Percentiles rank a stretch among this genome's conserved stretches.
phyloP scores from a whole-genome alignment of 2,888 invertebrate genomes.

The Parnassius orleans region DNA sequence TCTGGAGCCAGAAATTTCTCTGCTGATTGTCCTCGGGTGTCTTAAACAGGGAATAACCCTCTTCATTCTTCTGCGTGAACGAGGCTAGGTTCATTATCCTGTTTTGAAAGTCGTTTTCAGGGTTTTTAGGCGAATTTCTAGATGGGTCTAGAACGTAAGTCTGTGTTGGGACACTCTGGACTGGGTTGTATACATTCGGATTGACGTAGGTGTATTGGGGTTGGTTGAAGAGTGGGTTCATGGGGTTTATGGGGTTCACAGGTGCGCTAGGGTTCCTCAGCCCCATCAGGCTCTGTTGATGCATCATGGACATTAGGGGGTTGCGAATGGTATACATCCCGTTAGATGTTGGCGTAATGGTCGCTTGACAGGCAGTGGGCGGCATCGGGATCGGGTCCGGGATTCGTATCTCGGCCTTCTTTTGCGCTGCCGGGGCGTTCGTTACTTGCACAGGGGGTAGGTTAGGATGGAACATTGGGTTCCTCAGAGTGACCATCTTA shows the following conservation, averaged over 20 bases:
- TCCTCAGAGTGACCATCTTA: slow-evolving; percentile 88
- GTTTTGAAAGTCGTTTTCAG: slow-evolving; percentile 51
- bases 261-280: slow-evolving; percentile 46
- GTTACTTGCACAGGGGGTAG: slow-evolving; percentile 63
- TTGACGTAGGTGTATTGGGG: slow-evolving; percentile 58
- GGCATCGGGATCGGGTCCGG: slow-evolving; percentile 76
- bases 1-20: slow-evolving; percentile 58
- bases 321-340: slow-evolving; percentile 93
- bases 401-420: slow-evolving; percentile 63
- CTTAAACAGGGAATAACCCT: slow-evolving; percentile 71
- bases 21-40: slow-evolving; percentile 57
- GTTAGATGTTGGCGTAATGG: slow-evolving; percentile 75
- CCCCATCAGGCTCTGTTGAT: slow-evolving; percentile 65
- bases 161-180: slow-evolving; percentile 32
- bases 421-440: slow-evolving; percentile 39
- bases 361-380: slow-evolving; percentile 71
- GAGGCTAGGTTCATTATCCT: slow-evolving; percentile 67
- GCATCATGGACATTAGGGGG: slow-evolving; percentile 82
- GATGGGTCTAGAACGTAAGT: slow-evolving; percentile 41
- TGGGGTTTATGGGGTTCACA: slow-evolving; percentile 35
- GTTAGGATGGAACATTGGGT: slow-evolving; percentile 87
- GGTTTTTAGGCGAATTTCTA: slow-evolving; percentile 46
- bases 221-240: slow-evolving; percentile 44
- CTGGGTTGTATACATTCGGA: slow-evolving; percentile 51
- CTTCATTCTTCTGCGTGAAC: slow-evolving; percentile 71